Percentiles rank a stretch among this genome's conserved stretches.
These are phyloP conservation scores for Heliocidaris tuberculata DNA, from an alignment of 35 echinoderm and acorn worm genomes.

Conservation along the genomic window DNA sequence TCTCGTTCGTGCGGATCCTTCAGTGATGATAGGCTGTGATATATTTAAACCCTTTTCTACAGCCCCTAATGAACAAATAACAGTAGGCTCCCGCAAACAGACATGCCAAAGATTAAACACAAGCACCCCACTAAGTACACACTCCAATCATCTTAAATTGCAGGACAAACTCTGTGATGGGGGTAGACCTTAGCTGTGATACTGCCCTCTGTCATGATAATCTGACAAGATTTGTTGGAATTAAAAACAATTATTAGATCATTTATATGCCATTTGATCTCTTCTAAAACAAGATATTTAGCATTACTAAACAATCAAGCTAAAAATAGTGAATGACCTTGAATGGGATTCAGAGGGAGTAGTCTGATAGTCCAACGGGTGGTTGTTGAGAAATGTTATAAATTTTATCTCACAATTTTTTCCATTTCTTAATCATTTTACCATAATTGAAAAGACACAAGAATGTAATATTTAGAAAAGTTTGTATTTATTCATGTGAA, in stretches of 20 bases:
- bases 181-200: neutral
- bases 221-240: neutral
- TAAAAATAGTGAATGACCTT: neutral
- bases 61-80: conserved; percentile 11
- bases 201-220: neutral
- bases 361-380: too few species aligned
- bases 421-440: too few species aligned
- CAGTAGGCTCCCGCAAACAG: neutral
- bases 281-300: neutral
- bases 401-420: too few species aligned
- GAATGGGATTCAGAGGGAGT: neutral
- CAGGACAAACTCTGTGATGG: neutral
- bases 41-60: conserved; percentile 10
- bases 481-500: too few species aligned
- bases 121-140: conserved; percentile 30
- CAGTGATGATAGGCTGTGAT: neutral
- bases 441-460: too few species aligned
- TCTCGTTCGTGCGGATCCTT: neutral
- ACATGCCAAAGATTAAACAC: conserved; percentile 34
- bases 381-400: too few species aligned
- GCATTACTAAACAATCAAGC: neutral
- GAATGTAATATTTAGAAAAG: too few species aligned
- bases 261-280: neutral
- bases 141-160: neutral
- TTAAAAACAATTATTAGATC: neutral